Percentiles rank a stretch among this genome's conserved stretches.
phyloP scores from a whole-genome alignment of 1,140 invertebrate genomes.

The Penaeus indicus region DNA sequence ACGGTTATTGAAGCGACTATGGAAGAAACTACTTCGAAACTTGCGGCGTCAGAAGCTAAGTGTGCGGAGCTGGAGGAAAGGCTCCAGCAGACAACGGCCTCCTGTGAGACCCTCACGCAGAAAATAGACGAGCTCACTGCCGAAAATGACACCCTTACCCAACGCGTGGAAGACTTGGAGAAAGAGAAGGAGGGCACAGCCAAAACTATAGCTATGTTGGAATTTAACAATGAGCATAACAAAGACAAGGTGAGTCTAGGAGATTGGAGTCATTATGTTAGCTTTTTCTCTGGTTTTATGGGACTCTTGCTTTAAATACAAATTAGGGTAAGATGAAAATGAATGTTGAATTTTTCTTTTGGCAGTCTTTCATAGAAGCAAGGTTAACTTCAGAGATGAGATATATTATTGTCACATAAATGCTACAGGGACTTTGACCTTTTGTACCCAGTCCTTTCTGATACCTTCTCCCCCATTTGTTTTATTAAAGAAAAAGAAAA shows the following conservation, averaged over 20 bases:
- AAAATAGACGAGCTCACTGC: conserved; percentile 23
- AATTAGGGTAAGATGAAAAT: too few species aligned
- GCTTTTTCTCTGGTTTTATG: not conserved
- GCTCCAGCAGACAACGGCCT: conserved; percentile 21
- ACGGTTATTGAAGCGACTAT: conserved; percentile 34
- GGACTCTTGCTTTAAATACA: not conserved
- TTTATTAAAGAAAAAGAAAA: too few species aligned
- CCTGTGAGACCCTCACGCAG: conserved; percentile 28
- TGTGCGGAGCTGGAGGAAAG: conserved; percentile 46
- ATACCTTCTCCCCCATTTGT: too few species aligned
- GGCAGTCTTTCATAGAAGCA: too few species aligned
- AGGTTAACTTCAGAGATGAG: too few species aligned
- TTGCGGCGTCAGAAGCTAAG: conserved; percentile 24
- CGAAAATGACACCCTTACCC: conserved; percentile 31
- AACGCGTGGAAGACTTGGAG: conserved; percentile 15
- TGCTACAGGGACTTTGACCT: too few species aligned
- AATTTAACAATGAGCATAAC: conserved; percentile 57
- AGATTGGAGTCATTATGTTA: not conserved
- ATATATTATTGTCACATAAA: too few species aligned
- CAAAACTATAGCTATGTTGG: conserved; percentile 54
- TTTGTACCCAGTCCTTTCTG: too few species aligned
- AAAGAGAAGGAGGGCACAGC: conserved; percentile 42
- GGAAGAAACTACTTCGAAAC: conserved; percentile 37
- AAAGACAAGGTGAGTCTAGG: conserved; percentile 53
- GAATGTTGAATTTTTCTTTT: too few species aligned